Base-by-base conservation (phyloP, 1,140 invertebrate species). In the Maconellicoccus hirsutus region DNA sequence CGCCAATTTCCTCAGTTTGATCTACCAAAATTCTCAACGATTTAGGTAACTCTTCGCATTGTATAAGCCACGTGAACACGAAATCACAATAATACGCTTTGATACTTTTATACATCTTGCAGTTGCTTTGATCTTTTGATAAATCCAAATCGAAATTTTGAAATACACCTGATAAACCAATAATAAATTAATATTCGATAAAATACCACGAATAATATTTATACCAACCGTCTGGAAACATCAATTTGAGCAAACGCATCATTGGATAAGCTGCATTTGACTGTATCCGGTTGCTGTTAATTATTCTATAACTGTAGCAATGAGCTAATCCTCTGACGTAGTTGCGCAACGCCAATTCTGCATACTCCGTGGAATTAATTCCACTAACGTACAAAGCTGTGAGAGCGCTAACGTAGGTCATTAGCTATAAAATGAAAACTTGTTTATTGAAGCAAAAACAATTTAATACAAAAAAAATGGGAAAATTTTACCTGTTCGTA, bases 261-360 rank as follows among this genome's bases (percentile, higher is more conserved):
- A 66, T 23, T 25, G 61, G 61, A 66, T 66, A 66, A 66, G 61
- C 61, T 23, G 21, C 25, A 23, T 66, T 22, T 6, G 61, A 66
- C 8, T 23, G 16, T 1, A 4, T 19, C 25, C 19, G 3, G 25
- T 66, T 66, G 25, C 61, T 66, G 21, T 66, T 66, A 23, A 66
- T 26, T 66, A 66, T 23, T 66, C 16, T 66, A 66, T 66, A 66
- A 66, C 16, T 66, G 25, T 66, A 66, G 25, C 61, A 66, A 23
- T 25, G 21, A 12, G 61, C 22, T 26, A 66, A 16, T 16, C 10
- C 61, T 22, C 61, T 12, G 25, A 66, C 16, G 25, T 6, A 66
- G 25, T 23, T 23, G 4, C 22, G 19, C 21, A 66, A 66, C 19
- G 61, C 61, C 3, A 8, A 66, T 14, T n/a, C n/a, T 2, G 22